These are phyloP conservation scores for Mythimna albipuncta DNA, from an alignment of 2,888 invertebrate genomes.

Conservation along the genomic window DNA sequence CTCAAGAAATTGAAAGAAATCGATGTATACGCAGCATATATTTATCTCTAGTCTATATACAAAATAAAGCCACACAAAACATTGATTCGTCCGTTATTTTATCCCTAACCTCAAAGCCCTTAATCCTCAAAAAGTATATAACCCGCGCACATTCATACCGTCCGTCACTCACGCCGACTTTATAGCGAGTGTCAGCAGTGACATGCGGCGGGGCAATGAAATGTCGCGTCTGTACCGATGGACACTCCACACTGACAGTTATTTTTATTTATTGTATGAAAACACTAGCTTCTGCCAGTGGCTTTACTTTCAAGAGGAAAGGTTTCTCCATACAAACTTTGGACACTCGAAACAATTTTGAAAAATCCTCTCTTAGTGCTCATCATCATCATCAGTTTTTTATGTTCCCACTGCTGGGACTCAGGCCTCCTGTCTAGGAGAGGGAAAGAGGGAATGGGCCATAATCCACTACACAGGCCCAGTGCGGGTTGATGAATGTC, in stretches of 20 bases:
- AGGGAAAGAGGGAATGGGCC: too few species aligned
- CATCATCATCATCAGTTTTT: too few species aligned
- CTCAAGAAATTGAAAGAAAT: too few species aligned
- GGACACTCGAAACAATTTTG: too few species aligned
- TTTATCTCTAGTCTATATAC: background rate
- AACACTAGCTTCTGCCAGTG: too few species aligned
- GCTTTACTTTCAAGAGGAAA: too few species aligned
- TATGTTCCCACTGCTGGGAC: too few species aligned
- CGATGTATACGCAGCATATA: background rate
- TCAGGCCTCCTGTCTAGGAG: too few species aligned
- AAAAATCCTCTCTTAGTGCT: too few species aligned
- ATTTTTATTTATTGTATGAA: conserved; percentile 14
- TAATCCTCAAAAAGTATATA: conserved; percentile 26
- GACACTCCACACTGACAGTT: conserved; percentile 16
- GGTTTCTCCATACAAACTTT: too few species aligned
- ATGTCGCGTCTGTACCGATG: conserved; percentile 39
- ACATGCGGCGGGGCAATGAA: conserved; percentile 45
- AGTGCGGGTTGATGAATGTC: too few species aligned
- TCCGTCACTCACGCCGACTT: conserved; percentile 44
- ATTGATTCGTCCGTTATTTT: conserved; percentile 6
- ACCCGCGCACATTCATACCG: conserved; percentile 28
- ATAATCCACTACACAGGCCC: too few species aligned
- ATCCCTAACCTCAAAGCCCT: conserved; percentile 3
- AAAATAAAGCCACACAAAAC: conserved; percentile 22
- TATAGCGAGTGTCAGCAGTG: conserved; percentile 49